phyloP scores from a whole-genome alignment of 2,888 invertebrate genomes.

The Drosophila longiperda region DNA sequence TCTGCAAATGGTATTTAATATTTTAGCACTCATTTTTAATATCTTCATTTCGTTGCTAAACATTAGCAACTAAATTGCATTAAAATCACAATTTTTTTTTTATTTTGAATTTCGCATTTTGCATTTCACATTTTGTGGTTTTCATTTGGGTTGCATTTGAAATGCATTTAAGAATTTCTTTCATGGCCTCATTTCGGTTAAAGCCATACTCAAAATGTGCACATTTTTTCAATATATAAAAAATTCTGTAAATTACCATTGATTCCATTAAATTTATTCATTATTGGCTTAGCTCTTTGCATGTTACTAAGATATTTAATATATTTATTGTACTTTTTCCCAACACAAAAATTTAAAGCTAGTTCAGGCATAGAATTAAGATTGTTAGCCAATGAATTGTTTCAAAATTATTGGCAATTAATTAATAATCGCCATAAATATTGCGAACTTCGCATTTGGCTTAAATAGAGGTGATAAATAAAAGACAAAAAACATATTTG shows the following conservation, averaged over 20 bases:
- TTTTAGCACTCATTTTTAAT: slow-evolving; percentile 6
- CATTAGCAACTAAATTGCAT: slow-evolving; percentile 14
- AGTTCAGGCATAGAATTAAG: neutral
- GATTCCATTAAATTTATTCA: neutral
- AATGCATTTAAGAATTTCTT: slow-evolving; percentile 26
- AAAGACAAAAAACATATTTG: slow-evolving; percentile 26
- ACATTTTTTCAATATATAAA: slow-evolving; percentile 19
- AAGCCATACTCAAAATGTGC: slow-evolving; percentile 16
- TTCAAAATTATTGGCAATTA: neutral
- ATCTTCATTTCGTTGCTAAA: slow-evolving; percentile 8
- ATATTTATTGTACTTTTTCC: neutral
- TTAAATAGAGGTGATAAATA: slow-evolving; percentile 27
- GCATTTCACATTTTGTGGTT: slow-evolving; percentile 13
- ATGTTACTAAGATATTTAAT: neutral
- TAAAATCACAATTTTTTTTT: slow-evolving; percentile 12
- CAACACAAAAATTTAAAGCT: neutral
- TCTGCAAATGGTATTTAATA: slow-evolving; percentile 26
- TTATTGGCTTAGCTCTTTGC: neutral
- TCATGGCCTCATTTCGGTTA: slow-evolving; percentile 23
- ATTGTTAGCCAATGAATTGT: neutral
- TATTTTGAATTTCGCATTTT: slow-evolving; percentile 15
- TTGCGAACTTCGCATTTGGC: slow-evolving; percentile 3
- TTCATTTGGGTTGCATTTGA: slow-evolving; percentile 29
- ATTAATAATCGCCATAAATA: slow-evolving; percentile 36
- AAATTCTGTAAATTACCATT: neutral